Percentiles rank a stretch among this genome's conserved stretches.
These are phyloP conservation scores for Sarcophaga bullata DNA, from an alignment of 1,140 invertebrate species.

Conservation along the genomic window DNA sequence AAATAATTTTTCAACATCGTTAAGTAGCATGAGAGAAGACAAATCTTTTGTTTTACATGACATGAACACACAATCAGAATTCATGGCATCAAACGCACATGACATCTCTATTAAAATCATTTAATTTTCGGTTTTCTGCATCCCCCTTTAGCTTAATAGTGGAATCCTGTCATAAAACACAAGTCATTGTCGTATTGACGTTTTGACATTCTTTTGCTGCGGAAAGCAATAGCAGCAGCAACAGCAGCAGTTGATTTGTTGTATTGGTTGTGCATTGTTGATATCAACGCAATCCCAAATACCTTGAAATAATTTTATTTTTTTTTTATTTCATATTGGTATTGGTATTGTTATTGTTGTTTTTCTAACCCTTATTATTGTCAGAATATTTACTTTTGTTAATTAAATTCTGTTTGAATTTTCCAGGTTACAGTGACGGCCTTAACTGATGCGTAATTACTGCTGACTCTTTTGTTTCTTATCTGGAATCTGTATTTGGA, in stretches of 20 bases:
- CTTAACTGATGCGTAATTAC: too few relatives aligned
- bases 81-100: neutral
- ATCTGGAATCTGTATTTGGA: too few relatives aligned
- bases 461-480: too few relatives aligned
- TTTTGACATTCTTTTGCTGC: neutral
- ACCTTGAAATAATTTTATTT: neutral
- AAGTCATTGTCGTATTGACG: slow-evolving; percentile 17
- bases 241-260: too few relatives aligned
- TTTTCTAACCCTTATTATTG: slow-evolving; percentile 41
- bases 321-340: neutral
- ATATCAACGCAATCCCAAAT: neutral
- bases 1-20: too few relatives aligned
- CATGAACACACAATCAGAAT: neutral
- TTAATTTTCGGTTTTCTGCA: neutral
- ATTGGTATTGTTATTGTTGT: neutral
- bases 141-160: neutral
- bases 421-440: slow-evolving; percentile 48
- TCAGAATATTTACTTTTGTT: slow-evolving; percentile 65
- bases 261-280: too few relatives aligned
- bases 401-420: slow-evolving; percentile 65
- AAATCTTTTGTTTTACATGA: neutral
- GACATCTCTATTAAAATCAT: neutral
- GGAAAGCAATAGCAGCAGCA: too few relatives aligned
- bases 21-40: neutral
- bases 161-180: neutral